These are phyloP conservation scores for Hydractinia echinata DNA, from an alignment of 30 jellyfish, hydroid and myxozoan species.

Conservation along the genomic window DNA sequence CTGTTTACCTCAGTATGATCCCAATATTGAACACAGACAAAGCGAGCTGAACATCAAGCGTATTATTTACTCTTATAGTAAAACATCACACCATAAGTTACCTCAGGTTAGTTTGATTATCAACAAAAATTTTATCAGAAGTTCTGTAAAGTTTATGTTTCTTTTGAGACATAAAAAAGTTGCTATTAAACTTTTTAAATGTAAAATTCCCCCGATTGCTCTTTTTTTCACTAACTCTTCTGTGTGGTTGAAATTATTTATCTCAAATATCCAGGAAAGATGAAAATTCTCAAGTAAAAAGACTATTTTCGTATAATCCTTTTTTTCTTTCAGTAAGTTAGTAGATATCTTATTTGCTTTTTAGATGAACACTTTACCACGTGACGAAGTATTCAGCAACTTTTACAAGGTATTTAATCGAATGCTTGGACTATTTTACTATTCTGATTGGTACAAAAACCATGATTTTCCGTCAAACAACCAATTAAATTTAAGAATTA, in stretches of 20 bases:
- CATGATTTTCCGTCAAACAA: too few species aligned
- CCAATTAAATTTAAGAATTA: too few species aligned
- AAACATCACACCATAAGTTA: background rate
- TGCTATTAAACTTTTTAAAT: background rate
- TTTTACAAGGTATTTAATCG: conserved; percentile 82
- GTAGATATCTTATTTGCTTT: conserved; percentile 15
- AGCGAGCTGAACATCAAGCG: conserved; percentile 58
- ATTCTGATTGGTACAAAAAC: too few species aligned
- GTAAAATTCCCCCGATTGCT: background rate
- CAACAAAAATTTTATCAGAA: too few species aligned
- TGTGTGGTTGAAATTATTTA: background rate
- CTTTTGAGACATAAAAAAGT: too few species aligned
- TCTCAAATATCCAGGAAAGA: background rate
- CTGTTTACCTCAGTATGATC: conserved; percentile 69
- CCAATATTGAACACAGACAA: conserved; percentile 53
- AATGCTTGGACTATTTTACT: too few species aligned
- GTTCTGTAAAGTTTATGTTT: too few species aligned
- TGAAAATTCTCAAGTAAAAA: background rate
- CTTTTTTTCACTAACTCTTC: background rate
- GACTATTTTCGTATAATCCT: background rate
- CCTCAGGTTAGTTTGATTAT: background rate
- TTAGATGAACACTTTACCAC: conserved; percentile 74
- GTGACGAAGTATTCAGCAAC: conserved; percentile 79
- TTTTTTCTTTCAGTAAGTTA: background rate
- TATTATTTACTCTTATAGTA: conserved; percentile 53